Percentiles rank a stretch among this genome's conserved stretches.
These are phyloP conservation scores for Caracal caracal DNA, from an alignment of 2,113 vertebrate genomes.

Conservation along the genomic window DNA sequence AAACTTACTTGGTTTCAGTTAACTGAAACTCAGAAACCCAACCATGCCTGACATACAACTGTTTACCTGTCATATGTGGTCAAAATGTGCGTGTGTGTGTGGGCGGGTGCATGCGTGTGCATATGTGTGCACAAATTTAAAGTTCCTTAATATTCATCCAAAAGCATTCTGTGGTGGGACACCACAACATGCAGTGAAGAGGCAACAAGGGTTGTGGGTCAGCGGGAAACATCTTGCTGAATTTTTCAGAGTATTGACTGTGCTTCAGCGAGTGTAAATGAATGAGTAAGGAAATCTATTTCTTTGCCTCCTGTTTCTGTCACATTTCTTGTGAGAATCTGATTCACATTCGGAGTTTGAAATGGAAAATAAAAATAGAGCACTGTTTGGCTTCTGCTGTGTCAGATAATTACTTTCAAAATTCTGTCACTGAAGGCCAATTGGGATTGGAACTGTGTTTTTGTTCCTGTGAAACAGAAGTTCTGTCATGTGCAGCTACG, in stretches of 20 bases:
- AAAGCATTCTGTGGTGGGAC: background rate
- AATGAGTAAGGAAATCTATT: constrained; percentile 58
- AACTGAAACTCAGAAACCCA: background rate
- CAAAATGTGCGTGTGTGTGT: background rate
- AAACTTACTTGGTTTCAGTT: background rate
- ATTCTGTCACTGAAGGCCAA: constrained; percentile 61
- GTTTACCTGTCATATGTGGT: background rate
- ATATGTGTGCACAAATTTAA: background rate
- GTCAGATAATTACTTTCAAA: constrained; percentile 78
- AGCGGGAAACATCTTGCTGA: background rate
- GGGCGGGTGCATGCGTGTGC: too few relatives aligned
- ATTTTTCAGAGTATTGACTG: background rate
- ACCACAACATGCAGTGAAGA: background rate
- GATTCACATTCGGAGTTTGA: constrained; percentile 59
- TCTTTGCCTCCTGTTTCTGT: constrained; percentile 46
- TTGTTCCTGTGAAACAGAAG: constrained; percentile 60
- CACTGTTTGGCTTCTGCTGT: constrained; percentile 69
- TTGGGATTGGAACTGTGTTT: constrained; percentile 57
- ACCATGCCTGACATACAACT: background rate
- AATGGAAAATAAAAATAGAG: constrained; percentile 73
- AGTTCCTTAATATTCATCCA: background rate
- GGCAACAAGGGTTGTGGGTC: background rate
- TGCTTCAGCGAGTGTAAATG: constrained; percentile 32
- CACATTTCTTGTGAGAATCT: constrained; percentile 68
- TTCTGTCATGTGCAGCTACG: constrained; percentile 30